Evolutionary conservation across 1,140 invertebrate genomes (phyloP), one percentile per base, ranked within the genome.

Genomic region (Apis dorsata): DNA sequence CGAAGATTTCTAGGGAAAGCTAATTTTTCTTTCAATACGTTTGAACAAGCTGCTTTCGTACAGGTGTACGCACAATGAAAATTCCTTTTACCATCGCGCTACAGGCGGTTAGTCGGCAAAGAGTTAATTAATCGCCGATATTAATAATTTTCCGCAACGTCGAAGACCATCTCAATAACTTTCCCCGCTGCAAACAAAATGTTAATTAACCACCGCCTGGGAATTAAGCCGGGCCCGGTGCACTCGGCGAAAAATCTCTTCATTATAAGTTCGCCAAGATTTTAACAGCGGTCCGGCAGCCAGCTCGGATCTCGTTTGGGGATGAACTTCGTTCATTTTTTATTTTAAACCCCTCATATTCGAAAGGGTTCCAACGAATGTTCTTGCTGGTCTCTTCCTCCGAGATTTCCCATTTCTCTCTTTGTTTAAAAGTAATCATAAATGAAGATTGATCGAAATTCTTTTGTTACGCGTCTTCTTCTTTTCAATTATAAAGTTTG

Each of bases 241-340:
- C 55, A 62, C 51, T 63, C 59, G 83, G 77, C 82, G 88, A 90
- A 90, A 90, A 90, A 90, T 90, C 83, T 87, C 86, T 90, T 90
- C 88, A 88, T 90, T 90, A 88, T 88, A 89, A 90, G 87, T 90
- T 90, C 70, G 72, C 76, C 57, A 85, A 90, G 88, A 86, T 86
- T 87, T 87, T 72, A 86, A 68, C 78, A 69, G 49, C 55, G 78
- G 55, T 80, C 82, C 82, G 69, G 70, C 77, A 77, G 71, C 62
- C 80, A 59, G 75, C 53, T 44, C 60, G 63, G 79, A 53, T 53
- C 44, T 57, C 66, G 53, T 53, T 28, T 21, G 17, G 63, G 60
- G 76, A 86, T 86, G 74, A 71, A 57, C 81, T 79, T 70, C 80
- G 34, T 44, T 44, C 5, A 44, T 5, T 44, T 44, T 79, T 83